Base-by-base conservation (phyloP, 2,888 invertebrate genomes). In the Metopia argyrocephala region DNA sequence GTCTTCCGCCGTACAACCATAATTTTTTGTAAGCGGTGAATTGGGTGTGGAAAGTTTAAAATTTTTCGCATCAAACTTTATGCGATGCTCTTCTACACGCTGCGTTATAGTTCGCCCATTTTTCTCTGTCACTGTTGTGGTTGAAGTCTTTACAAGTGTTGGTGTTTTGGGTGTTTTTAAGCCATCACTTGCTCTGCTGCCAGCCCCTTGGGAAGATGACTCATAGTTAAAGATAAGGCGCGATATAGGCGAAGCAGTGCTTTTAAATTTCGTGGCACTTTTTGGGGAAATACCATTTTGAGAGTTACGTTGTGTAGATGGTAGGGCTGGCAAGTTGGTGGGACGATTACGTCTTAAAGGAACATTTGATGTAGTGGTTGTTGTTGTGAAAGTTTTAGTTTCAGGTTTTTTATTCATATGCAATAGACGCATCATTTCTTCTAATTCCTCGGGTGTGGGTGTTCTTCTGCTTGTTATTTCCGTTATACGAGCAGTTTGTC, bases 401-500 rank as follows among this genome's bases (percentile, higher is more conserved):
- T 82, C 82, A 1, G 76, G 48, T 46, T 76, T 81, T 66, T 82
- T 80, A 57, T 81, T 84, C 78, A 85, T 78, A 50, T 74, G 76
- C 79, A 85, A 46, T 23, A 84, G 75, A 18, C 85, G 85, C 62
- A 88, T 74, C n/a, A 88, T 73, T 69, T 85, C 84, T 23, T 86
- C 86, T 75, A 89, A 28, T 50, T 88, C 88, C 45, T 84, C 84
- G n/a, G 83, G 59, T 3, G 84, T 87, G 6, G 88, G 87, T 4
- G 88, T 87, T 20, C 85, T 85, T 0, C 88, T 85, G 28, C 85
- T 86, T n/a, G 78, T 82, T 18, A 85, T 86, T 83, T 88, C 89
- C 15, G 87, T 87, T 12, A 89, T 81, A 5, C 83, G 79, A 3
- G 88, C 88, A 28, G 85, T 80, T 69, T 88, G 86, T 0, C 84